phyloP scores from a whole-genome alignment of 2,797 vertebrate species.

The Salarias fasciatus region DNA sequence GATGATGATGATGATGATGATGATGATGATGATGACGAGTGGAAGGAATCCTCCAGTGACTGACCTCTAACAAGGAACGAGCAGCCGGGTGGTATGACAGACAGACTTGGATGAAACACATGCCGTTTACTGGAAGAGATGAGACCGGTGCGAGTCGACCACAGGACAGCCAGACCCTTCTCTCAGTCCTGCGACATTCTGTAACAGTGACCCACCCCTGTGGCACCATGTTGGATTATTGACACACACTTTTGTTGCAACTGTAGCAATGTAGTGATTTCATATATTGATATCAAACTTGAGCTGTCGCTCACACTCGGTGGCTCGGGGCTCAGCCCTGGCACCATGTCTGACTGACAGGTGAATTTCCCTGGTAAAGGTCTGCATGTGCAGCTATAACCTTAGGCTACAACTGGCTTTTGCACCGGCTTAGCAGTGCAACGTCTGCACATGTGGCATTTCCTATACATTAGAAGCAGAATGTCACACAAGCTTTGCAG shows the following conservation, averaged over 20 bases:
- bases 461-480: conserved; percentile 62
- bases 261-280: background rate
- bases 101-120: conserved; percentile 7
- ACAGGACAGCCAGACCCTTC: background rate
- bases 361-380: conserved; percentile 43
- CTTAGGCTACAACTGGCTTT: conserved; percentile 43
- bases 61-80: too few relatives aligned
- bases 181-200: conserved; percentile 24
- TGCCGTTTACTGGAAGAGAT: background rate
- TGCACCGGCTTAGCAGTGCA: conserved; percentile 33
- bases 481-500: conserved; percentile 62
- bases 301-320: conserved; percentile 14
- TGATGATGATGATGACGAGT: too few relatives aligned
- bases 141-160: conserved; percentile 14
- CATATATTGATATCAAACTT: conserved; percentile 8
- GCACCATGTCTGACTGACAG: conserved; percentile 9
- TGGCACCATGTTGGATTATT: conserved; percentile 12
- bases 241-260: conserved; percentile 1
- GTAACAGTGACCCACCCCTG: conserved; percentile 14
- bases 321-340: background rate
- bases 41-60: too few relatives aligned
- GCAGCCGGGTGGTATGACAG: background rate
- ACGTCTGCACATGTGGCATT: conserved; percentile 64
- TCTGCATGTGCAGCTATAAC: conserved; percentile 37
- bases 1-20: too few relatives aligned